A percentile compares a stretch with the other conserved stretches of the same genome.
Conservation (phyloP, 1,140 invertebrate species). For the Nilaparvata lugens region DNA sequence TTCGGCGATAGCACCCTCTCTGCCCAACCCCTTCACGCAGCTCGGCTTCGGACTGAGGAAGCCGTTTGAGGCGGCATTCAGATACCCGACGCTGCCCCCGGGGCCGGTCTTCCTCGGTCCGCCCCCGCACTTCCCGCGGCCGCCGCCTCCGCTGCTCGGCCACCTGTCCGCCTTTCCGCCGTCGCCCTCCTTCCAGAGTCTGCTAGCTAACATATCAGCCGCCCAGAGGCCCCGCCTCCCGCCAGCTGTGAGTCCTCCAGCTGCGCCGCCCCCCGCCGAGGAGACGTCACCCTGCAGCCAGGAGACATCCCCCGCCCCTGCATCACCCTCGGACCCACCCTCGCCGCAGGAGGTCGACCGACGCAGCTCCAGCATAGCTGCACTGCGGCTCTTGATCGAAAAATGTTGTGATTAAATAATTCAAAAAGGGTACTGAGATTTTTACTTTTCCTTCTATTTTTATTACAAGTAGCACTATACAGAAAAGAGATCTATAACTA, state of each 20-base stretch:
- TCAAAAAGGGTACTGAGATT: no score
- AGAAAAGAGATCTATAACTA: no score
- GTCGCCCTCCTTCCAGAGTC: constrained; percentile 70
- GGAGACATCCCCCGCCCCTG: constrained; percentile 42
- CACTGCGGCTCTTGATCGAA: constrained; percentile 71
- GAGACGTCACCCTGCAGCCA: constrained; percentile 45
- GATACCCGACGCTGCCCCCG: constrained; percentile 39
- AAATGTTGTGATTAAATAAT: no score
- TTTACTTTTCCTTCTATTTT: no score
- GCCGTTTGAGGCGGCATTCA: constrained; percentile 65
- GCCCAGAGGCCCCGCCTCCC: constrained; percentile 43
- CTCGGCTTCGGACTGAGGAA: constrained; percentile 63
- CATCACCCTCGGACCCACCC: constrained; percentile 33
- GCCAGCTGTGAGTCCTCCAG: constrained; percentile 17
- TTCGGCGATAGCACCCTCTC: constrained; percentile 52
- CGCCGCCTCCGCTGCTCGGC: constrained; percentile 48
- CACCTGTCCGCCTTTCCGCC: constrained; percentile 41
- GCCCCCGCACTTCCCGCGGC: constrained; percentile 49
- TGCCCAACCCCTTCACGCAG: constrained; percentile 69
- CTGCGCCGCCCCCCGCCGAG: constrained; percentile 36
- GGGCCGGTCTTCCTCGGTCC: constrained; percentile 39
- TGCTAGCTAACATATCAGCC: constrained; percentile 70
- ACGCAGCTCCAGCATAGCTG: constrained; percentile 80
- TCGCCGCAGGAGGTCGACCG: constrained; percentile 57
- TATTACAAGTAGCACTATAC: no score